These are phyloP conservation scores for Anableps anableps DNA, from an alignment of 2,797 vertebrate genomes.

Conservation along the genomic window DNA sequence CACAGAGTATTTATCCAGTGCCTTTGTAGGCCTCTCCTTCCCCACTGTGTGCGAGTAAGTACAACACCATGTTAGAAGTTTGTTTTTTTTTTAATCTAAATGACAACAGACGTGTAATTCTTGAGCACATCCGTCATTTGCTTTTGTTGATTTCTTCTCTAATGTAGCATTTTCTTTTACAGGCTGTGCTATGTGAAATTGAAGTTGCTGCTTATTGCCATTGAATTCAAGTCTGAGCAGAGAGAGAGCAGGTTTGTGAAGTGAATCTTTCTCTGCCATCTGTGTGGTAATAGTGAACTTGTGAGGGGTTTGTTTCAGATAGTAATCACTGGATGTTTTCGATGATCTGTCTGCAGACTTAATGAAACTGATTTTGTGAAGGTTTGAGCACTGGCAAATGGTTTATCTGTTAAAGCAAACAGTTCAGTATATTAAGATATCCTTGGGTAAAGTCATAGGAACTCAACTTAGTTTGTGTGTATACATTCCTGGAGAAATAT, in stretches of 20 bases:
- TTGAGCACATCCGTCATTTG: slow-evolving; percentile 19
- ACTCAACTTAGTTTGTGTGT: neutral
- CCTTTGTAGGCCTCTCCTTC: slow-evolving; percentile 99
- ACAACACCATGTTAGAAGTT: slow-evolving; percentile 36
- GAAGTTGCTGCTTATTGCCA: slow-evolving; percentile 98
- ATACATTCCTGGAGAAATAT: neutral
- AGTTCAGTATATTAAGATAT: neutral
- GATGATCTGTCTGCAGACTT: slow-evolving; percentile 32
- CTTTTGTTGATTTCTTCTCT: slow-evolving; percentile 18
- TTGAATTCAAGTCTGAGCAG: slow-evolving; percentile 98
- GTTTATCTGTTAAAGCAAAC: neutral
- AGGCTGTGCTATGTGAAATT: slow-evolving; percentile 99
- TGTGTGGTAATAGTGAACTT: slow-evolving; percentile 17
- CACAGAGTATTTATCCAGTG: slow-evolving; percentile 99
- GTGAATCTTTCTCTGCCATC: slow-evolving; percentile 19
- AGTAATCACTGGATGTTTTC: slow-evolving; percentile 2
- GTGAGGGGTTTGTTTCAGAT: slow-evolving; percentile 12
- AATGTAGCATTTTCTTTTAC: slow-evolving; percentile 66
- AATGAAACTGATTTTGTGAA: slow-evolving; percentile 8
- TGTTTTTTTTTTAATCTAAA: slow-evolving; percentile 1
- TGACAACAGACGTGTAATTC: slow-evolving; percentile 5
- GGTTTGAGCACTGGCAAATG: slow-evolving; percentile 2
- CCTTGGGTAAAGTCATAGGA: neutral
- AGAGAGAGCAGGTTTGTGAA: slow-evolving; percentile 95
- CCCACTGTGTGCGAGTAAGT: slow-evolving; percentile 99